Conservation (phyloP, 1,140 invertebrate species). For the Druon quercuslanigerum region DNA sequence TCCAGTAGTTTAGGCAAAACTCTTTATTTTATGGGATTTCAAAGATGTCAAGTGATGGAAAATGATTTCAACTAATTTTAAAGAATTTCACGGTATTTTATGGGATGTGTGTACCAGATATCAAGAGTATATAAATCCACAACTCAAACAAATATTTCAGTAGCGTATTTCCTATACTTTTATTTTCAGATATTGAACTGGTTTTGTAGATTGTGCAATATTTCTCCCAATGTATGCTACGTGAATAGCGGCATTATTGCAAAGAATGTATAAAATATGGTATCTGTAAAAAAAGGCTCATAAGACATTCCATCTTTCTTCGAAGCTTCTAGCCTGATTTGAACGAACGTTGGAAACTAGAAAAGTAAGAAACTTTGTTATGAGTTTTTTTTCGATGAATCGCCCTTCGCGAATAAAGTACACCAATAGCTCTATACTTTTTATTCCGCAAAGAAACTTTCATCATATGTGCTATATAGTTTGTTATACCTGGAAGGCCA, state of each 20-base stretch:
- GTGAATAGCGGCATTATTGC: too few species aligned
- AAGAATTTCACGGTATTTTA: too few species aligned
- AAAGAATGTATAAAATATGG: too few species aligned
- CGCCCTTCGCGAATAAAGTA: conserved; percentile 4
- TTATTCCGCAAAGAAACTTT: background rate
- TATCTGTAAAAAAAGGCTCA: background rate
- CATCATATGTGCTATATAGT: background rate
- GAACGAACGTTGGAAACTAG: background rate
- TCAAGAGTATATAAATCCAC: too few species aligned
- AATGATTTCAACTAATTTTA: too few species aligned
- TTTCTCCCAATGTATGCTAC: too few species aligned
- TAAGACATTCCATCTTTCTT: conserved; percentile 4
- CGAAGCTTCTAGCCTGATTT: background rate
- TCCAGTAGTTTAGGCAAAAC: too few species aligned
- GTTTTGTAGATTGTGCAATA: background rate
- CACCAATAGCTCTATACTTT: background rate
- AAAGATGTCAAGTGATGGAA: too few species aligned
- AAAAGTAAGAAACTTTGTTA: conserved; percentile 9
- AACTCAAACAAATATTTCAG: too few species aligned
- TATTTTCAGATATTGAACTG: background rate
- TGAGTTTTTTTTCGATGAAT: conserved; percentile 7
- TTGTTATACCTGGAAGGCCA: background rate
- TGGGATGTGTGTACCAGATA: too few species aligned
- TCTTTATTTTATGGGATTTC: too few species aligned
- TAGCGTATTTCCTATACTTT: background rate